A percentile compares a stretch with the other conserved stretches of the same genome.
phyloP scores from a whole-genome alignment of 2,888 invertebrate genomes.

The Prosopocoilus inquinatus region DNA sequence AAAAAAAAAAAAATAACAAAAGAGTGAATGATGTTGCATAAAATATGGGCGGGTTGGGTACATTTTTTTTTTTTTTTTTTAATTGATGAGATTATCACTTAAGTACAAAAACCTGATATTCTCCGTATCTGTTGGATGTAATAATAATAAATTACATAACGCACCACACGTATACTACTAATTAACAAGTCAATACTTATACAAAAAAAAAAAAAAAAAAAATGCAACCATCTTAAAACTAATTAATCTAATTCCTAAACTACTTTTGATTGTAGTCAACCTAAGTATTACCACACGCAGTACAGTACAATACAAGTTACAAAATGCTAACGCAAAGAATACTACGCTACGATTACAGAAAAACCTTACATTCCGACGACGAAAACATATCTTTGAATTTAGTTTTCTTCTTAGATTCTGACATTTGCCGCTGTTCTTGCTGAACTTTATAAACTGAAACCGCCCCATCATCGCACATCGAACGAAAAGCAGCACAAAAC shows the following conservation, averaged over 20 bases:
- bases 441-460: constrained; percentile 75
- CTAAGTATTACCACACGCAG: no score
- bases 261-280: constrained; percentile 4
- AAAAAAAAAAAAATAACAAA: constrained; percentile 2
- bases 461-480: constrained; percentile 54
- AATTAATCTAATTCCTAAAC: constrained; percentile 6
- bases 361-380: constrained; percentile 74
- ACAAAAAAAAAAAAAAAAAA: no score
- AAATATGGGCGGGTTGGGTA: background rate
- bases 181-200: no score
- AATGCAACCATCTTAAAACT: no score
- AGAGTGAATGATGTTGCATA: background rate
- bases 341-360: constrained; percentile 11
- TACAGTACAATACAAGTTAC: constrained; percentile 20
- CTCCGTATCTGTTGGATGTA: no score
- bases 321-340: background rate
- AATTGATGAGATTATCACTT: no score
- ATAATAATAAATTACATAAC: no score
- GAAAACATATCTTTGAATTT: constrained; percentile 85
- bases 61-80: no score
- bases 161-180: no score
- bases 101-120: no score
- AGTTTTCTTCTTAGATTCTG: constrained; percentile 71
- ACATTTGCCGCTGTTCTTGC: constrained; percentile 57
- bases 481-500: constrained; percentile 64